Percentiles rank a stretch among this genome's conserved stretches.
Evolutionary conservation across 2,797 vertebrate species (phyloP).

Genomic region (Melanogrammus aeglefinus): DNA sequence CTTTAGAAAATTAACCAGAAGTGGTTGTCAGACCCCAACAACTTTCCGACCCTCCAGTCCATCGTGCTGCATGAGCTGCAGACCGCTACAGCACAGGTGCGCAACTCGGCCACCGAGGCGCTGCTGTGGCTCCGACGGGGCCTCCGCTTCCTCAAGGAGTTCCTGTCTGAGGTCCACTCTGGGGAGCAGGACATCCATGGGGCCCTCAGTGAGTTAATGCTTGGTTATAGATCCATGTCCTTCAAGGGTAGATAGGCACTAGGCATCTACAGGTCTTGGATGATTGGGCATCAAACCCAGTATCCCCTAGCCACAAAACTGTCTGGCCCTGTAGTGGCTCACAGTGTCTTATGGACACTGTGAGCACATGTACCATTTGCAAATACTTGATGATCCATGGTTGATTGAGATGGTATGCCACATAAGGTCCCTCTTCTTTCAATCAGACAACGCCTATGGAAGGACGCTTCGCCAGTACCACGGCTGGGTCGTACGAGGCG

Average conservation of each 20-base stretch:
- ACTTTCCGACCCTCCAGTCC: conserved; percentile 91
- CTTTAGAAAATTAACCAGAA: conserved; percentile 95
- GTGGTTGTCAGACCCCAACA: conserved; percentile 83
- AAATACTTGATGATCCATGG: neutral
- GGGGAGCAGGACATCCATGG: conserved; percentile 88
- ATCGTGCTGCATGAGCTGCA: conserved; percentile 90
- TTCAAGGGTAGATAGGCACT: too few relatives aligned
- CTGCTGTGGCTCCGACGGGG: conserved; percentile 95
- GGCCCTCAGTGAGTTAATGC: conserved; percentile 87
- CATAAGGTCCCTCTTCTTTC: conserved; percentile 2
- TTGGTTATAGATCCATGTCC: neutral
- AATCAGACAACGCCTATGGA: conserved; percentile 89
- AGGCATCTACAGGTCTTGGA: neutral
- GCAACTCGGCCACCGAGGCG: conserved; percentile 95
- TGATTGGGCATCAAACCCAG: neutral
- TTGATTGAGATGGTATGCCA: neutral
- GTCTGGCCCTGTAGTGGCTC: neutral
- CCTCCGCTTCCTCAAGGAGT: conserved; percentile 94
- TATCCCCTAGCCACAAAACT: neutral
- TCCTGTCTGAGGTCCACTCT: conserved; percentile 86
- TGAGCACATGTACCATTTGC: neutral
- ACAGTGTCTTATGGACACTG: neutral
- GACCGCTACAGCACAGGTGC: conserved; percentile 78
- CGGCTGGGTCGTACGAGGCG: conserved; percentile 95
- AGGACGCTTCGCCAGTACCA: conserved; percentile 93